Conservation (phyloP, 2,888 invertebrate species). For the Troides helena region DNA sequence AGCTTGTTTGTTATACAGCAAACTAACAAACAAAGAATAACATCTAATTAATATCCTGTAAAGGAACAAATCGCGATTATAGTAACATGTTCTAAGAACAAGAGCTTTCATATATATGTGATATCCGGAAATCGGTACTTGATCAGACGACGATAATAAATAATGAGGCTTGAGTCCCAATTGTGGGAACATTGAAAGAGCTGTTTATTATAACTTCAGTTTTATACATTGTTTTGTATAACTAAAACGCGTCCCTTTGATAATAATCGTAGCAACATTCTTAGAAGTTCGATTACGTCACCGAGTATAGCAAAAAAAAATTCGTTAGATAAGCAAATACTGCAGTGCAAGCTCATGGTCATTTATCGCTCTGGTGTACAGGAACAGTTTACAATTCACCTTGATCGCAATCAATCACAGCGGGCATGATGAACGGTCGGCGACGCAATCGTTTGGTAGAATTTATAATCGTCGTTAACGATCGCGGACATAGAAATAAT, state of each 20-base stretch:
- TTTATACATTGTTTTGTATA: background rate
- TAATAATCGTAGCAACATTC: constrained; percentile 6
- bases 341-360: constrained; percentile 2
- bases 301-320: constrained; percentile 11
- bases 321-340: constrained; percentile 4
- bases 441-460: constrained; percentile 57
- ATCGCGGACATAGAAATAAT: constrained; percentile 73
- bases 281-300: constrained; percentile 17
- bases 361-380: constrained; percentile 14
- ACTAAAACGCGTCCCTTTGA: background rate
- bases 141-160: too few species aligned
- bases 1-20: background rate
- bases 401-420: constrained; percentile 29
- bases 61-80: too few species aligned
- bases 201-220: too few species aligned
- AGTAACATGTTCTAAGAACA: too few species aligned
- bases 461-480: constrained; percentile 65
- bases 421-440: constrained; percentile 32
- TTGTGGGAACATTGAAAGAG: too few species aligned
- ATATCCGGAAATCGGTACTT: too few species aligned
- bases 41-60: too few species aligned
- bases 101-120: too few species aligned
- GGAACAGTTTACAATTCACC: constrained; percentile 22
- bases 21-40: background rate
- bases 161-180: too few species aligned